Base-by-base conservation (phyloP, 2,888 invertebrate genomes). In the Pemphredon lugubris region DNA sequence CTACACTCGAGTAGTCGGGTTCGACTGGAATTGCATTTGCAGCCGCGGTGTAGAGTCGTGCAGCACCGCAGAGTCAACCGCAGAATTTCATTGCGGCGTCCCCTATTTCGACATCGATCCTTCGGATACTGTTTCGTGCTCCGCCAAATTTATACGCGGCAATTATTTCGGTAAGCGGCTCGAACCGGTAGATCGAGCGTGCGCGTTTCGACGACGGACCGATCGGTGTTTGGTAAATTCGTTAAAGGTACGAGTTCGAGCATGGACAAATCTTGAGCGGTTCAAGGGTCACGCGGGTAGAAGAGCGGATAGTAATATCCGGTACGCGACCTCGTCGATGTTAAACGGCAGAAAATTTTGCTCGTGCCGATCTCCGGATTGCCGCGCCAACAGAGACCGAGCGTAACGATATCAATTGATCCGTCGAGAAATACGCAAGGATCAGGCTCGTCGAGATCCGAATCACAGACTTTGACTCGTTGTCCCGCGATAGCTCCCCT, bases 1-100 rank as follows among this genome's bases (percentile, higher is more conserved):
- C 47, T 39, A 57, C 50, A 16, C 34, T 70, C 50, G 67, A 64
- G 39, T 42, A 70, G 42, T 26, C 32, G 45, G 42, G 39, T 40
- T 59, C 60, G 11, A 23, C 18, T 20, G 18, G 11, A 47, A 14
- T n/a, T 13, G 6, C 20, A 13, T 18, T 42, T 30, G 21, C 9
- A 0, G 44, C 23, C n/a, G 51, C 16, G 68, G 7, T 16, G 16
- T 16, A 40, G 14, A 40, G 18, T 40, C 9, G 40, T 16, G 9
- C 18, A 16, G 7, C 16, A 9, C 40, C 18, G 42, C 16, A 42
- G 18, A 60, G n/a, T 34, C 16, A 11, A 20, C 37, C 59, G 37
- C 30, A 21, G 39, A 50, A 54, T 65, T 39, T 59, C 48, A 42
- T 6, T 23, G 9, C 9, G 37, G 11, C 16, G 9, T 20, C 20